Evolutionary conservation across 1,140 invertebrate genomes (phyloP).

Genomic region (Alviniconcha marisindica): DNA sequence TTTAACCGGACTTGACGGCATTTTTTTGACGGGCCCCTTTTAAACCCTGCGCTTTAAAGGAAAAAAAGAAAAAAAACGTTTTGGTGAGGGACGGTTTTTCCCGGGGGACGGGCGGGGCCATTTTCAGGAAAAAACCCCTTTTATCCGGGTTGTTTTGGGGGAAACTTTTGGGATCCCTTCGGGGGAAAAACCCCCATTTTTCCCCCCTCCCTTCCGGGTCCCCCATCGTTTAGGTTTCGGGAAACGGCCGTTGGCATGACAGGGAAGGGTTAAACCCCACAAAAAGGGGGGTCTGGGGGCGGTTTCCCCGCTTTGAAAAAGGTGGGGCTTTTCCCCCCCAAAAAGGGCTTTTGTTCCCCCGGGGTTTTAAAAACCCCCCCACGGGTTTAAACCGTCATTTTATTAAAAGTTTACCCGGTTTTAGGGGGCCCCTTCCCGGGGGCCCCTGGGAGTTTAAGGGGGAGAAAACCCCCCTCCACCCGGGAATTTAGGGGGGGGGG

Average conservation of each 20-base stretch:
- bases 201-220: slow-evolving; percentile 51
- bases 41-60: slow-evolving; percentile 46
- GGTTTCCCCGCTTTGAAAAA: slow-evolving; percentile 51
- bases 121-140: slow-evolving; percentile 53
- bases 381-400: slow-evolving; percentile 43
- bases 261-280: slow-evolving; percentile 40
- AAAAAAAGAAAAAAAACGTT: too few relatives aligned
- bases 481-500: slow-evolving; percentile 54
- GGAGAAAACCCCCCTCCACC: slow-evolving; percentile 51
- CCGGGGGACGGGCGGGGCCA: slow-evolving; percentile 42
- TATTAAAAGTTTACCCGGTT: too few relatives aligned
- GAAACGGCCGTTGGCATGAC: slow-evolving; percentile 55
- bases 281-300: slow-evolving; percentile 33
- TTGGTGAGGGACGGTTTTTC: slow-evolving; percentile 51
- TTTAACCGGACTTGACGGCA: slow-evolving; percentile 44
- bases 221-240: slow-evolving; percentile 47
- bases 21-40: slow-evolving; percentile 52
- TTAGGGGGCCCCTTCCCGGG: too few relatives aligned
- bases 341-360: too few relatives aligned
- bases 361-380: slow-evolving; percentile 43
- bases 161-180: slow-evolving; percentile 56
- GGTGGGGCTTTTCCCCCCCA: slow-evolving; percentile 50
- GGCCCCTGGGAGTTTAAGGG: slow-evolving; percentile 49
- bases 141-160: slow-evolving; percentile 46
- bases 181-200: slow-evolving; percentile 37